Percentiles rank a stretch among this genome's conserved stretches.
phyloP scores from a whole-genome alignment of 2,113 vertebrate species.

The Ranitomeya imitator region DNA sequence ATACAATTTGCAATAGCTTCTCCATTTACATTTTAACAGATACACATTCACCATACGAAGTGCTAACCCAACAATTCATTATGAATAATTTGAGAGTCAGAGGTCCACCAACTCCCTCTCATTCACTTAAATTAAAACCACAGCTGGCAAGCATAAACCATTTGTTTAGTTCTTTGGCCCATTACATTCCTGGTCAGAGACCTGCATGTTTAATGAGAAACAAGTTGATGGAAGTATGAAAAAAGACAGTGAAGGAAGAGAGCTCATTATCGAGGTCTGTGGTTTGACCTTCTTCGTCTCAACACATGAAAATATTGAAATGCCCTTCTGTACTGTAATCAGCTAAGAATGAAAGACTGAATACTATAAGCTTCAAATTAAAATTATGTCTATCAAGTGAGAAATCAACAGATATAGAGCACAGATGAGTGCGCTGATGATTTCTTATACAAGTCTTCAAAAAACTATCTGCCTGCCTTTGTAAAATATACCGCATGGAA shows the following conservation, averaged over 20 bases:
- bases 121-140: conserved; percentile 59
- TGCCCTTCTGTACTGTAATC: conserved; percentile 56
- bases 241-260: conserved; percentile 56
- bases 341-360: conserved; percentile 51
- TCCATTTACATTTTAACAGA: conserved; percentile 33
- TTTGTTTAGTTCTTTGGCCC: conserved; percentile 59
- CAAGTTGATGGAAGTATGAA: conserved; percentile 58
- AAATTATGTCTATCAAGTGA: conserved; percentile 44
- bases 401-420: conserved; percentile 17
- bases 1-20: conserved; percentile 34
- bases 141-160: conserved; percentile 56
- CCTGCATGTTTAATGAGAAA: conserved; percentile 59
- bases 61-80: conserved; percentile 52
- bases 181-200: conserved; percentile 57
- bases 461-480: background rate
- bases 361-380: conserved; percentile 29
- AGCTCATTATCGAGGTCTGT: conserved; percentile 58
- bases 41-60: conserved; percentile 48
- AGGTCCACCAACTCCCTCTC: conserved; percentile 49
- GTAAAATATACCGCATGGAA: background rate
- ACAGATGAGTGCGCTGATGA: conserved; percentile 23
- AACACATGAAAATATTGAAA: conserved; percentile 56
- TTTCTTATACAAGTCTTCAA: conserved; percentile 5
- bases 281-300: conserved; percentile 58
- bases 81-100: conserved; percentile 52